Evolutionary conservation across 1,140 invertebrate genomes (phyloP).

Genomic region (Ooceraea biroi): DNA sequence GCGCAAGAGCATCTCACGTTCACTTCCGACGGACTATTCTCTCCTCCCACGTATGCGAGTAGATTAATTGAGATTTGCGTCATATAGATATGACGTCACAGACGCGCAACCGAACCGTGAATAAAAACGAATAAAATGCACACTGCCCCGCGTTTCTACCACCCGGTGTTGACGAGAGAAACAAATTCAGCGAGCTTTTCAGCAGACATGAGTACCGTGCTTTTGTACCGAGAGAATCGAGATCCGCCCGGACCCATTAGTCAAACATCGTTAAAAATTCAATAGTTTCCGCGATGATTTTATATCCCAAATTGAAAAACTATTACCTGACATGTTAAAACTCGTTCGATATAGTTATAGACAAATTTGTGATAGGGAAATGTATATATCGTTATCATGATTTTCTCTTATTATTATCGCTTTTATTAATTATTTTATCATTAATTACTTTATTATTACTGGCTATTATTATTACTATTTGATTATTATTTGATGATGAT

Average conservation of each 20-base stretch:
- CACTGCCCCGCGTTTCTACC: background rate
- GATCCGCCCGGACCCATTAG: background rate
- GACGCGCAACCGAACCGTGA: background rate
- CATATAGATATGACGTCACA: background rate
- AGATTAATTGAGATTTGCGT: slow-evolving; percentile 29
- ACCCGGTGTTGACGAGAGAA: background rate
- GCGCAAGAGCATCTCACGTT: too few relatives aligned
- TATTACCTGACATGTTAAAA: background rate
- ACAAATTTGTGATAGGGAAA: background rate
- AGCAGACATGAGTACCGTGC: background rate
- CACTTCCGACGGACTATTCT: background rate
- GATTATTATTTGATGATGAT: too few relatives aligned
- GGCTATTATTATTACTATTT: too few relatives aligned
- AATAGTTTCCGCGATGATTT: background rate
- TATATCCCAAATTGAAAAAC: background rate
- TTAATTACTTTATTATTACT: too few relatives aligned
- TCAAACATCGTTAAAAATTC: background rate
- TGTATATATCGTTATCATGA: background rate
- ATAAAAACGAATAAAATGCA: slow-evolving; percentile 21
- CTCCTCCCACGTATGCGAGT: background rate
- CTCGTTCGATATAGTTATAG: background rate
- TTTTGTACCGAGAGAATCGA: background rate
- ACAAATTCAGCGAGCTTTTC: slow-evolving; percentile 8
- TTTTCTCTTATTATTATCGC: too few relatives aligned
- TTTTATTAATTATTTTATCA: too few relatives aligned